phyloP scores from a whole-genome alignment of 2,113 vertebrate species.

The Zapornia atra region DNA sequence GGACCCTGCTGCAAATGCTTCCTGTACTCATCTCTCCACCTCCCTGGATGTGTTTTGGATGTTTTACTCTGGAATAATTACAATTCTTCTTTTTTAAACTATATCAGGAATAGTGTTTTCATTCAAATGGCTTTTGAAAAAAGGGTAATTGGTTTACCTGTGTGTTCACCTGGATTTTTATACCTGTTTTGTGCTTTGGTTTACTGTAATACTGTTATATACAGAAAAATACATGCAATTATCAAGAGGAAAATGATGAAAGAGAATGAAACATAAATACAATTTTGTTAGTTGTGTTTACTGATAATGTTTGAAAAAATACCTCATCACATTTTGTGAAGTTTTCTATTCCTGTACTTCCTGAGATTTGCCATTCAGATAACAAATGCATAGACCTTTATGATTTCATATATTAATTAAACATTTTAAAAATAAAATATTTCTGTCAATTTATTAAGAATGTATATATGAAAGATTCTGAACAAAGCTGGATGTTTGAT shows the following conservation, averaged over 20 bases:
- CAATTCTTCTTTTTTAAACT: not conserved
- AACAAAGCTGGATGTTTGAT: not conserved
- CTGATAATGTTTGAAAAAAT: not conserved
- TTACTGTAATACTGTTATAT: not conserved
- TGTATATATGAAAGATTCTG: not conserved
- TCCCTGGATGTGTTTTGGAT: fast-evolving
- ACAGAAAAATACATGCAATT: not conserved
- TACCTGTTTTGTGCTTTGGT: not conserved
- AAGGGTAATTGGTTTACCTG: not conserved
- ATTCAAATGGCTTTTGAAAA: not conserved
- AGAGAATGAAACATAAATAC: not conserved
- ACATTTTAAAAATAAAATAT: not conserved
- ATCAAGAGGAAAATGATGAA: not conserved
- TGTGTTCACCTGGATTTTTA: not conserved
- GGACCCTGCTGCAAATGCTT: not conserved
- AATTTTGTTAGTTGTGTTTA: not conserved
- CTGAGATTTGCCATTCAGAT: not conserved
- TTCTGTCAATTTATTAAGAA: not conserved
- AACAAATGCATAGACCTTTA: not conserved
- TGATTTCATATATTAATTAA: not conserved
- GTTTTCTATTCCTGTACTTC: not conserved
- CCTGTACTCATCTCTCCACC: fast-evolving
- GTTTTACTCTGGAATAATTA: not conserved
- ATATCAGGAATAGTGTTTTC: not conserved
- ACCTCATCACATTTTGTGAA: not conserved